A percentile compares a stretch with the other conserved stretches of the same genome.
Conservation (phyloP, 37 sponge, comb jelly and placozoan species). For the Haliclona indistincta region DNA sequence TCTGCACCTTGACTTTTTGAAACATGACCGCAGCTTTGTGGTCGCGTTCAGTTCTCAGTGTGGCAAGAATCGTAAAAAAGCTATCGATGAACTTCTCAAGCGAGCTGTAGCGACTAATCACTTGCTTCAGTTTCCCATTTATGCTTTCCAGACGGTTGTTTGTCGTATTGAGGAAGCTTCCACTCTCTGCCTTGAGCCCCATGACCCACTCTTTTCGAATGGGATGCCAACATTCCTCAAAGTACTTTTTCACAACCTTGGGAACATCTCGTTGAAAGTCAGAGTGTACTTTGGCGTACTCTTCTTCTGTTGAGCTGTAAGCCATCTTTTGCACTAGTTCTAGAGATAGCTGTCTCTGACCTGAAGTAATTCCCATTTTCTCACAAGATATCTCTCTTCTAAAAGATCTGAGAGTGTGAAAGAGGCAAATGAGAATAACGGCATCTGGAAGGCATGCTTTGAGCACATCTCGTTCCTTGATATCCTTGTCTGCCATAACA, state of each 20-base stretch:
- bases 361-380: slow-evolving; percentile 45
- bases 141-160: slow-evolving; percentile 60
- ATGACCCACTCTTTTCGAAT: slow-evolving; percentile 70
- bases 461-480: slow-evolving; percentile 33
- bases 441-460: slow-evolving; percentile 36
- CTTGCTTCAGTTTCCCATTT: slow-evolving; percentile 55
- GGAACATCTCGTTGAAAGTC: slow-evolving; percentile 11
- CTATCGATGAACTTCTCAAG: slow-evolving; percentile 42
- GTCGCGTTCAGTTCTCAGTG: slow-evolving; percentile 35
- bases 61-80: slow-evolving; percentile 34
- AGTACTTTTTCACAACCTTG: slow-evolving; percentile 41
- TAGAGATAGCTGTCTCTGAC: slow-evolving; percentile 13
- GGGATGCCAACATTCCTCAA: slow-evolving; percentile 60
- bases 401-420: slow-evolving; percentile 47
- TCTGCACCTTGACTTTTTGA: no score
- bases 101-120: slow-evolving; percentile 19
- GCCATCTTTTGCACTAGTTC: slow-evolving; percentile 57
- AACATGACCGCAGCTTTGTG: slow-evolving; percentile 47
- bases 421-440: slow-evolving; percentile 54
- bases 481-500: slow-evolving; percentile 71
- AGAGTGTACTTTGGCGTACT: slow-evolving; percentile 32
- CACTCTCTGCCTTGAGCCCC: slow-evolving; percentile 26
- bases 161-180: slow-evolving; percentile 28
- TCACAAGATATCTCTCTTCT: slow-evolving; percentile 56
- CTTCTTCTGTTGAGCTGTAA: slow-evolving; percentile 36